Percentiles rank a stretch among this genome's conserved stretches.
Evolutionary conservation across 2,888 invertebrate genomes (phyloP).

Genomic region (Drosophila austrosaltans): DNA sequence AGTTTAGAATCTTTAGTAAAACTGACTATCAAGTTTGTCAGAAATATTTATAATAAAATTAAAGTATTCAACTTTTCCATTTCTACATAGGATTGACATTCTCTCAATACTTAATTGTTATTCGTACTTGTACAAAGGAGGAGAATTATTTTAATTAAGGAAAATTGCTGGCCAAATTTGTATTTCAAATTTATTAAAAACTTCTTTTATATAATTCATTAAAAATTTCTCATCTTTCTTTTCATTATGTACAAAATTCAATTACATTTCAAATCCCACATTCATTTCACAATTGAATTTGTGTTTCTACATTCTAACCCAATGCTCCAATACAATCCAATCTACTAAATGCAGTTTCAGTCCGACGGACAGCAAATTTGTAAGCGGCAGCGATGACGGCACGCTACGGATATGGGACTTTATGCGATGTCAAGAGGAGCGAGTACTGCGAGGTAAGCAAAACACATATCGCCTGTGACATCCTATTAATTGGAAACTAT

Average conservation of each 20-base stretch:
- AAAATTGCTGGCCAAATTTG: too few relatives aligned
- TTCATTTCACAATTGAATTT: slow-evolving; percentile 28
- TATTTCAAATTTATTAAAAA: too few relatives aligned
- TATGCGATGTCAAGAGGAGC: slow-evolving; percentile 97
- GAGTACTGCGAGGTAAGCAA: slow-evolving; percentile 90
- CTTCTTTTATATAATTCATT: too few relatives aligned
- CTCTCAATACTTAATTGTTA: too few relatives aligned
- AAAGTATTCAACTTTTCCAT: too few relatives aligned
- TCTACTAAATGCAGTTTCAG: slow-evolving; percentile 90
- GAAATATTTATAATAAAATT: too few relatives aligned
- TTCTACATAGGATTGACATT: too few relatives aligned
- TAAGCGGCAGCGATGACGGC: slow-evolving; percentile 99
- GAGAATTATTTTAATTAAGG: too few relatives aligned
- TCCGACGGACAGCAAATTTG: slow-evolving; percentile 99
- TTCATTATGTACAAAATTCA: not conserved
- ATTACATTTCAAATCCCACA: slow-evolving; percentile 5
- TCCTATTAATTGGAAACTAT: not conserved
- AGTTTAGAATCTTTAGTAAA: not conserved
- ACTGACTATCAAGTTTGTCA: not conserved
- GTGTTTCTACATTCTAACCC: slow-evolving; percentile 58
- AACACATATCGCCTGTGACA: not conserved
- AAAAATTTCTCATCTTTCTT: too few relatives aligned
- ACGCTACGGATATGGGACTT: slow-evolving; percentile 99
- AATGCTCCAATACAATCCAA: slow-evolving; percentile 63
- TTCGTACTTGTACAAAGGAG: too few relatives aligned